These are phyloP conservation scores for Jordanella pulchra DNA, from an alignment of 2,797 vertebrate genomes.

Conservation along the genomic window DNA sequence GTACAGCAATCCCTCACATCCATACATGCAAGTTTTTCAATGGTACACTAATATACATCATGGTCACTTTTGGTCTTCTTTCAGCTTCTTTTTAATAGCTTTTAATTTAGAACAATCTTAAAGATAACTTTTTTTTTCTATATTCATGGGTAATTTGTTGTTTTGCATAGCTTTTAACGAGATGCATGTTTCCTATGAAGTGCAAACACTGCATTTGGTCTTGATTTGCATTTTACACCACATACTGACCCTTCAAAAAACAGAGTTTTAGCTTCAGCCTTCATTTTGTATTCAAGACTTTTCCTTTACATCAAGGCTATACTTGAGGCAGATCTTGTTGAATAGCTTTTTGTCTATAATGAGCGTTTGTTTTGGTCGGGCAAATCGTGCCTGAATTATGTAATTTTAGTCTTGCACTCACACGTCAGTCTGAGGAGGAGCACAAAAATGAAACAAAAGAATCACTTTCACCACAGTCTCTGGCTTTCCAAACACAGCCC, in stretches of 20 bases:
- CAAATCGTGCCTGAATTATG: slow-evolving; percentile 62
- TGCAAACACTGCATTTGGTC: not conserved
- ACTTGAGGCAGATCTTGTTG: slow-evolving; percentile 28
- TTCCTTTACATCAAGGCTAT: slow-evolving; percentile 21
- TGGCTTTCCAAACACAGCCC: slow-evolving; percentile 55
- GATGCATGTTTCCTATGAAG: not conserved
- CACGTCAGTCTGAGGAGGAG: slow-evolving; percentile 42
- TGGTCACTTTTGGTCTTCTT: not conserved
- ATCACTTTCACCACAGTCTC: slow-evolving; percentile 31
- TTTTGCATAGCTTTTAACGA: not conserved
- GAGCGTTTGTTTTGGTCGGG: slow-evolving; percentile 54
- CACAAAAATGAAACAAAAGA: slow-evolving; percentile 26
- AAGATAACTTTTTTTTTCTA: not conserved
- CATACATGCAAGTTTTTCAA: not conserved
- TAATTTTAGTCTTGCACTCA: slow-evolving; percentile 52
- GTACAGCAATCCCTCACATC: not conserved
- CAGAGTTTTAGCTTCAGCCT: not conserved
- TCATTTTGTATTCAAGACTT: slow-evolving; percentile 25
- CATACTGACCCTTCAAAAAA: not conserved
- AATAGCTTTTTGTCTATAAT: slow-evolving; percentile 46
- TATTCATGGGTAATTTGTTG: not conserved
- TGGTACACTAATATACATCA: not conserved
- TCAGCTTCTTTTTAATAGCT: too few species aligned
- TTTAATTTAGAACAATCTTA: not conserved
- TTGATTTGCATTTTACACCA: not conserved